Base-by-base conservation (phyloP, 2,113 vertebrate genomes). In the Nothoprocta pentlandii region DNA sequence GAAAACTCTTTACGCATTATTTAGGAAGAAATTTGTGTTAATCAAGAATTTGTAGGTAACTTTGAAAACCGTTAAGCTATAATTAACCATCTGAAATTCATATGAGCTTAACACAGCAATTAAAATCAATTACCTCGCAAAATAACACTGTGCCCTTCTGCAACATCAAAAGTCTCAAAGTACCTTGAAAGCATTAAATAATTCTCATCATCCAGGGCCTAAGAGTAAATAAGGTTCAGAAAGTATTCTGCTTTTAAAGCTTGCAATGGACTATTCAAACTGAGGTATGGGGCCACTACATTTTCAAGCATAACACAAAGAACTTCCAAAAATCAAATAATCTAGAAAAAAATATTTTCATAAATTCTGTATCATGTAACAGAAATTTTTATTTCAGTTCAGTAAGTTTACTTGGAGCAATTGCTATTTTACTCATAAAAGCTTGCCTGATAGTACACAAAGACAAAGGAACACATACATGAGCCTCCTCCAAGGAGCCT, bases 21-120 rank as follows among this genome's bases (percentile, higher is more conserved):
- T 87, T 39, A 75, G 39, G 54, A 77, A 70, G 8, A 44, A 80
- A 87, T 83, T 86, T 84, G 34, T 77, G 26, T 74, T 89, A 94
- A 87, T 91, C 74, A 91, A 69, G 64, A 84, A 74, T 74, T 84
- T 78, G 64, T 78, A 80, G 78, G 68, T 46, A 17, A 46, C 13
- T 84, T 89, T 6, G 26, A 70, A 86, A 80, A 36, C 23, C 49
- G 91, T 87, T 26, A 87, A 42, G 39, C 85, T 93, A 62, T 86
- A 89, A 87, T 78, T 89, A 95, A 84, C 49, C 20, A 2, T 39
- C 68, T 89, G 69, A 87, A 89, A 87, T 41, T 62, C 90, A 71
- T n/a, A 44, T 39, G 63, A 73, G 68, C 91, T 76, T 64, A 49
- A 76, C 63, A 67, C 11, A n/a, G 46, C 89, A 91, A 93, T 92